These are phyloP conservation scores for Indri indri DNA, from an alignment of 2,113 vertebrate species.

Conservation along the genomic window DNA sequence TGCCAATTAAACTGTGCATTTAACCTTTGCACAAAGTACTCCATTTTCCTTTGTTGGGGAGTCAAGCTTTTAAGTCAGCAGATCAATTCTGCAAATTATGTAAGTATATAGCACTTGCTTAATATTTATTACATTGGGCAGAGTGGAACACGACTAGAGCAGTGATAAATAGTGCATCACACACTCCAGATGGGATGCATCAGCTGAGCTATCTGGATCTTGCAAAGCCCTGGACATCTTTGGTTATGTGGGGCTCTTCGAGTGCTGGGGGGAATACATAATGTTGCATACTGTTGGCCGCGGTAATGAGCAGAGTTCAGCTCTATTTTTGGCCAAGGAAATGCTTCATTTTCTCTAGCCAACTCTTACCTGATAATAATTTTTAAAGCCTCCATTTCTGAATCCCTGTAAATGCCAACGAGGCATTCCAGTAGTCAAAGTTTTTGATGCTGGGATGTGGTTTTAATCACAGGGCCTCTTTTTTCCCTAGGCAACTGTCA, in stretches of 20 bases:
- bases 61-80: conserved; percentile 66
- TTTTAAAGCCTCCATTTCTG: neutral
- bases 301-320: neutral
- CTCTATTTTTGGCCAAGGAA: neutral
- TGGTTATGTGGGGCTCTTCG: neutral
- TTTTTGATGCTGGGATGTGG: neutral
- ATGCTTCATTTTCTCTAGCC: neutral
- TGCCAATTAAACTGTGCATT: conserved; percentile 70
- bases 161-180: neutral
- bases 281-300: rapidly evolving
- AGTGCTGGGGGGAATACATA: neutral
- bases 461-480: neutral
- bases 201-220: rapidly evolving
- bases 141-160: conserved; percentile 29
- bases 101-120: conserved; percentile 60
- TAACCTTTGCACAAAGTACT: conserved; percentile 77
- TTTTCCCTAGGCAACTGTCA: too few species aligned
- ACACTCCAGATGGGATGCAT: neutral
- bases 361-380: neutral
- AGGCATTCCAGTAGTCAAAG: neutral
- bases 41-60: conserved; percentile 73
- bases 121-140: conserved; percentile 44
- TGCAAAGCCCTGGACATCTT: neutral
- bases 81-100: conserved; percentile 76
- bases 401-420: neutral